These are phyloP conservation scores for Drosophila pseudoobscura DNA, from an alignment of 1,140 invertebrate genomes.

Conservation along the genomic window DNA sequence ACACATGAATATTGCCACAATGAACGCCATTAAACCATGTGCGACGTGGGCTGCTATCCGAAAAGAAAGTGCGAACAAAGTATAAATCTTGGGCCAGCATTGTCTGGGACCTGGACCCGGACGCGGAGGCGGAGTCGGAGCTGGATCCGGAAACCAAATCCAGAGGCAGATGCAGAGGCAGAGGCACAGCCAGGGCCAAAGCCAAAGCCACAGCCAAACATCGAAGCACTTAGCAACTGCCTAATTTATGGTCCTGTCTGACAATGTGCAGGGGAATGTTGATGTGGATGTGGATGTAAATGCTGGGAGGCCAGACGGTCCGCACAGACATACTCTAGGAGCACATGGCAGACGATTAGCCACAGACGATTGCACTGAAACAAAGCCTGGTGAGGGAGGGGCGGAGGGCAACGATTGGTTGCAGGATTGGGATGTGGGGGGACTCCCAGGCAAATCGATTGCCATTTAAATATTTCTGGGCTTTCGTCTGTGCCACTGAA, in stretches of 20 bases:
- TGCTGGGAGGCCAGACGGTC: slow-evolving; percentile 37
- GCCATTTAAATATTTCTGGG: slow-evolving; percentile 44
- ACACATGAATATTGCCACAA: slow-evolving; percentile 25
- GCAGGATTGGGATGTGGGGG: not conserved
- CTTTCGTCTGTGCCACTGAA: not conserved
- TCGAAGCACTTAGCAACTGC: slow-evolving; percentile 72
- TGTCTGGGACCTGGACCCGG: slow-evolving; percentile 13
- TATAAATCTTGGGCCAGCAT: slow-evolving; percentile 62
- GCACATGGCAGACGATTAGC: slow-evolving; percentile 74
- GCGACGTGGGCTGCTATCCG: slow-evolving; percentile 33
- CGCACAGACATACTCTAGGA: slow-evolving; percentile 30
- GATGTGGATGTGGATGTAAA: slow-evolving; percentile 18
- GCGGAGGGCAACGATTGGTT: not conserved
- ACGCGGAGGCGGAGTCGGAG: slow-evolving; percentile 13
- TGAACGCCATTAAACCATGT: slow-evolving; percentile 8
- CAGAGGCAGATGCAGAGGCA: no score
- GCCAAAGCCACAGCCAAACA: slow-evolving; percentile 40
- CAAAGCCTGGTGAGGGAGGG: slow-evolving; percentile 25
- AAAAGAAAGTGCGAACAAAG: slow-evolving; percentile 63
- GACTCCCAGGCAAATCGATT: slow-evolving; percentile 28
- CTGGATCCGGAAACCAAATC: slow-evolving; percentile 10
- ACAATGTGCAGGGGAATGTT: slow-evolving; percentile 45
- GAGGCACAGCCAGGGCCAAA: no score
- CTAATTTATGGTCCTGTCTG: slow-evolving; percentile 71
- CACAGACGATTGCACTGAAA: slow-evolving; percentile 78